phyloP scores from a whole-genome alignment of 2,113 vertebrate species.

The Ahaetulla prasina region DNA sequence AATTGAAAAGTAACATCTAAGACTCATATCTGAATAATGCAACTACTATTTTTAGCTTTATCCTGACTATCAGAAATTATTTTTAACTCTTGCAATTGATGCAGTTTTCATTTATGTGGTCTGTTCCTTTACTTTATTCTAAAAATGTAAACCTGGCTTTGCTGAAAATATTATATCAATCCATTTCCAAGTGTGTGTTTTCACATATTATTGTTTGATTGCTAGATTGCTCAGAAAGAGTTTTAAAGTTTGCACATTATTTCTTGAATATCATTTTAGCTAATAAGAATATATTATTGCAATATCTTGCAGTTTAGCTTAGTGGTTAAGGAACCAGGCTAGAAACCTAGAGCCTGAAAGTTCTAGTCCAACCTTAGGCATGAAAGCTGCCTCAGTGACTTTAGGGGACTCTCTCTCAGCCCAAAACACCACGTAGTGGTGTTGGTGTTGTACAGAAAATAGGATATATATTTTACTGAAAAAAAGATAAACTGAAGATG shows the following conservation, averaged over 20 bases:
- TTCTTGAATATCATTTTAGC: neutral
- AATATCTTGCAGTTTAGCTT: neutral
- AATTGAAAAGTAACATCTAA: neutral
- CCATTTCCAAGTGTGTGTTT: neutral
- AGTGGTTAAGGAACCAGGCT: no score
- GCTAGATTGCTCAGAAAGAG: neutral
- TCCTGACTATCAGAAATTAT: neutral
- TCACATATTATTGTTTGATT: neutral
- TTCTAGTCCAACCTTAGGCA: no score
- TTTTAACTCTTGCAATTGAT: neutral
- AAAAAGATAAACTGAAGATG: neutral
- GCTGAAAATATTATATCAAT: neutral
- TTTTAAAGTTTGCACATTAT: neutral
- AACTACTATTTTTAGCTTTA: neutral
- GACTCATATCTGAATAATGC: neutral
- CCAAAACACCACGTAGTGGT: no score
- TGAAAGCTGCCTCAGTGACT: no score
- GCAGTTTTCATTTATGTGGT: neutral
- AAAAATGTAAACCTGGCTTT: neutral
- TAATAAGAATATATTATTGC: neutral
- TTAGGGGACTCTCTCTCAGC: no score
- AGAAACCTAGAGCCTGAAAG: no score
- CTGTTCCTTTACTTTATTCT: neutral
- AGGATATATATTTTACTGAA: neutral
- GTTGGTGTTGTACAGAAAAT: no score